Evolutionary conservation across 2,888 invertebrate species (phyloP), one percentile per base, ranked within the genome.

Genomic region (Mythimna loreyi): DNA sequence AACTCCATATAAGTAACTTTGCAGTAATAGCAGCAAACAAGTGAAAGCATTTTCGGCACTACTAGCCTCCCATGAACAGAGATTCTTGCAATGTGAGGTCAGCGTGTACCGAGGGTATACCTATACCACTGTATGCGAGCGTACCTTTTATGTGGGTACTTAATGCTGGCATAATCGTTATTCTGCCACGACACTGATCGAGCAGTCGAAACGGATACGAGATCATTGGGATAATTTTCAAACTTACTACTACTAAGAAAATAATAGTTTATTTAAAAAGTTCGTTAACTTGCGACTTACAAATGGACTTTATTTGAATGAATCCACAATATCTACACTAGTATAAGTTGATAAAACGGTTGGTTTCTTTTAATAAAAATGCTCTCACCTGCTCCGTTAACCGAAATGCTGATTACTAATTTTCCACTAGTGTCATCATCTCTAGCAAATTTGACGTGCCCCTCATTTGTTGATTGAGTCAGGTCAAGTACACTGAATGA

Each of bases 401-500:
- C 61, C 43, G 75, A 66, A 25, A 86, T 72, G 7, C 65, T 82
- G 9, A 94, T 87, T 7, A 67, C 82, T 21, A 94, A 80, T 74
- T 83, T 90, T 25, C 87, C 94, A 67, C 86, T 91, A 3, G 19
- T 47, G 7, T 80, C 83, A 66, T 90, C 89, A 43, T 73, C 81
- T 2, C 86, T 82, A 3, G 77, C 77, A 4, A 89, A 83, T 2
- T 76, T 78, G 1, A 89, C 87, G 11, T 67, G 72, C 13, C 90
- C 86, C 13, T 71, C 83, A 8, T 85, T 81, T 2, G 82, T 45
- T 2, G 57, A 69, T 13, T 86, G 78, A 25, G 82, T 81, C 67
- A 90, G 86, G 5, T 89, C 84, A 0, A 74, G 47, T 19, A 94
- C 83, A 60, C 85, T 89, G 3, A 85, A 85, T 3, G 92, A 90